A percentile compares a stretch with the other conserved stretches of the same genome.
phyloP scores from a whole-genome alignment of 2,113 vertebrate species.

The Aspiorhynchus laticeps region DNA sequence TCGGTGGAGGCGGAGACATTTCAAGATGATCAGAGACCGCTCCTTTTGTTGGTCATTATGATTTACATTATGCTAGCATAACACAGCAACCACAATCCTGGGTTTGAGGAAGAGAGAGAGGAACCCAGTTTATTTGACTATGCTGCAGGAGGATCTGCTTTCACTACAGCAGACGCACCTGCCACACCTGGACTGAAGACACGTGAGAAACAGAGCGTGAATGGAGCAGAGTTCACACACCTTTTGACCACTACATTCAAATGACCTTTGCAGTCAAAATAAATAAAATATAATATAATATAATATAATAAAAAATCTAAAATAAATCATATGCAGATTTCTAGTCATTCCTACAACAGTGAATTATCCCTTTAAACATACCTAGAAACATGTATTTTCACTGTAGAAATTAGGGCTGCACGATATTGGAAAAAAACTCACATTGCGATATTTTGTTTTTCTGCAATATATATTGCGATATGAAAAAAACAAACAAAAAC shows the following conservation, averaged over 20 bases:
- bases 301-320: background rate
- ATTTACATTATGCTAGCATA: background rate
- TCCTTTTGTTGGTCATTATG: slow-evolving; percentile 13
- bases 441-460: too few species aligned
- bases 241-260: background rate
- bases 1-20: background rate
- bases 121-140: background rate
- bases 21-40: background rate
- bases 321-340: background rate
- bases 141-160: slow-evolving; percentile 15
- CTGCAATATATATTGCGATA: too few species aligned
- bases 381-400: too few species aligned
- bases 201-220: background rate
- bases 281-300: background rate
- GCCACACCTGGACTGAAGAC: background rate
- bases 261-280: background rate
- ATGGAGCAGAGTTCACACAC: background rate
- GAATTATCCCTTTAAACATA: too few species aligned
- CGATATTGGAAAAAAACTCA: too few species aligned
- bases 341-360: too few species aligned
- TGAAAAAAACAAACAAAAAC: too few species aligned
- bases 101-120: background rate
- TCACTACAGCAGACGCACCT: background rate
- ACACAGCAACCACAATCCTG: background rate
- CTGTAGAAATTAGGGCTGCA: too few species aligned